Base-by-base conservation (phyloP, 2,113 vertebrate genomes). In the Pseudolaguvia tuberculata region DNA sequence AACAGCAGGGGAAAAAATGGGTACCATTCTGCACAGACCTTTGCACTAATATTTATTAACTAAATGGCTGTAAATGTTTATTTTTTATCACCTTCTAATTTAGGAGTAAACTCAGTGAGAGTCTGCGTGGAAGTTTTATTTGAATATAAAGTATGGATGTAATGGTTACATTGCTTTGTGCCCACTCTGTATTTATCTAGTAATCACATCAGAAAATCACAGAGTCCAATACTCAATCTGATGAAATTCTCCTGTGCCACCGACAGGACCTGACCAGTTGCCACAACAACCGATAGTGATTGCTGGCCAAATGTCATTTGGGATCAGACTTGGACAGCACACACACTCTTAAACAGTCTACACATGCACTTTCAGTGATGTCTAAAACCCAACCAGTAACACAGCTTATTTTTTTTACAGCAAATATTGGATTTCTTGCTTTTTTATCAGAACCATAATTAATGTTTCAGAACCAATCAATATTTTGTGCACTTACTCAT, bases 241-340 rank as follows among this genome's bases (percentile, higher is more conserved):
- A 21, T 50, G 51, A 75, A 56, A 48, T 29, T 55, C 1, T 13
- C 25, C n/a, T 25, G 6, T 58, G 21, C 52, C 52, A 50, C 63
- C n/a, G 52, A 31, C 15, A 53, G 50, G 63, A 27, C 51, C 61
- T 57, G 27, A 39, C 39, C 45, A 62, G 77, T 78, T 78, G 51
- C 77, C 70, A 73, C 70, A 73, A 68, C 70, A 78, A 78, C 77
- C 77, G 2, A 66, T 68, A 57, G 55, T 73, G 63, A 73, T 68
- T 68, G 57, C 56, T 61, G 42, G 65, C 67, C 57, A 77, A 77
- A 70, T 70, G 75, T 63, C 57, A 62, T 63, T 70, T 62, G 67
- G 75, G 57, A 77, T 70, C 56, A 70, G 56, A 52, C 48, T 20
- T 27, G 35, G 63, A 42, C 25, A 25, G 15, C 59, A 42, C 48